Conservation (phyloP, 2,113 vertebrate species). For the Tupaia chinensis region DNA sequence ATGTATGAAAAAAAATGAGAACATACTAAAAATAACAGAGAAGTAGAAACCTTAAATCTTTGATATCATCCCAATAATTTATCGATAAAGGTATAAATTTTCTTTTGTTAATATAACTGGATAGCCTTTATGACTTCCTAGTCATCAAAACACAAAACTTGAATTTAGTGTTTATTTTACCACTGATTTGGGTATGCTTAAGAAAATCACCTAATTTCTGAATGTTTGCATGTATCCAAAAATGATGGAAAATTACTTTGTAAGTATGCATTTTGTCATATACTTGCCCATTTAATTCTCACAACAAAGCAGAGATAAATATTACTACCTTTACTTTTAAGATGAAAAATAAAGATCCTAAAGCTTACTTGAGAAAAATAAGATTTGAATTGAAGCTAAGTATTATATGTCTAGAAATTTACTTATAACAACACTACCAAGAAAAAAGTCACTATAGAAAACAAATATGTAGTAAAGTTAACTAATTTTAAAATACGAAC, state of each 20-base stretch:
- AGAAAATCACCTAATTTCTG: not conserved
- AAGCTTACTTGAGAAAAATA: not conserved
- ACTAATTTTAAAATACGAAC: not conserved
- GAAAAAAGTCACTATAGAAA: not conserved
- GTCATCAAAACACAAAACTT: not conserved
- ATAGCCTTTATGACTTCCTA: not conserved
- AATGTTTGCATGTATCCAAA: not conserved
- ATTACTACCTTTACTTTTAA: not conserved
- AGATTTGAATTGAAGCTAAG: conserved; percentile 43
- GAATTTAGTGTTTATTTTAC: not conserved
- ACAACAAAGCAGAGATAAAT: conserved; percentile 15
- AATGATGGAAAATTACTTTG: not conserved
- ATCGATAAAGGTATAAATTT: not conserved
- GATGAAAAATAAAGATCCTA: not conserved
- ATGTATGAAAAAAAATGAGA: too few relatives aligned
- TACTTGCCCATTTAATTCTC: not conserved
- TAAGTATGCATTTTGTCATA: not conserved
- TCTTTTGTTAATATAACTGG: not conserved
- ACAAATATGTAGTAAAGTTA: not conserved
- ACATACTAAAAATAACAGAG: not conserved
- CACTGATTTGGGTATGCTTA: not conserved
- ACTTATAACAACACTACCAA: not conserved
- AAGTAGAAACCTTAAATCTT: not conserved
- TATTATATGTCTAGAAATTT: not conserved
- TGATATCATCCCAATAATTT: not conserved